phyloP scores from a whole-genome alignment of 2,888 invertebrate species.

The Malachius bipustulatus region DNA sequence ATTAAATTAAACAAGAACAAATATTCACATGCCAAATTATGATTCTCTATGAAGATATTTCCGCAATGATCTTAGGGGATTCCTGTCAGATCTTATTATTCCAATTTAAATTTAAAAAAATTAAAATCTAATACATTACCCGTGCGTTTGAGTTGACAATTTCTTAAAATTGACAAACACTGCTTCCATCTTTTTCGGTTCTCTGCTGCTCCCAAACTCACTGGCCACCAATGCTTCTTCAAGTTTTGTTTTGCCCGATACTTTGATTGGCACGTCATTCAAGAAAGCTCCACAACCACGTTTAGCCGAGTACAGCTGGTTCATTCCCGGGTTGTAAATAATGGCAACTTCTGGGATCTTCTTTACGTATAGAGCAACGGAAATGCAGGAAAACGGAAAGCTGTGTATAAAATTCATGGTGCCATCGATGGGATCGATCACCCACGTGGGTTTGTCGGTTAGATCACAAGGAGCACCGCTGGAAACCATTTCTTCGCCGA shows the following conservation, averaged over 20 bases:
- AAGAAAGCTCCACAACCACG: constrained; percentile 79
- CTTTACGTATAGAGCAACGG: constrained; percentile 68
- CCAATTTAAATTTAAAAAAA: too few species aligned
- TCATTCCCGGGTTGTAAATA: constrained; percentile 80
- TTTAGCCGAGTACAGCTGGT: constrained; percentile 78
- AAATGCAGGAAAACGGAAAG: constrained; percentile 82
- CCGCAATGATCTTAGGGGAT: too few species aligned
- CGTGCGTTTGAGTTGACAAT: constrained; percentile 56
- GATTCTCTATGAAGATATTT: too few species aligned
- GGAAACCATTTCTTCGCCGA: constrained; percentile 78
- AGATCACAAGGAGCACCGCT: constrained; percentile 53
- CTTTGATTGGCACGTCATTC: constrained; percentile 65
- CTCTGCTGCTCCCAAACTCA: constrained; percentile 69
- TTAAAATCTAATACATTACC: too few species aligned
- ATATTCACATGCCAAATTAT: too few species aligned
- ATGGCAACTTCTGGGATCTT: constrained; percentile 67
- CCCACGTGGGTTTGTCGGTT: constrained; percentile 90
- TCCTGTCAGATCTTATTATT: too few species aligned
- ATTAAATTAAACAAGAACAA: too few species aligned
- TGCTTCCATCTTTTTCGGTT: constrained; percentile 52
- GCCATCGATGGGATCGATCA: constrained; percentile 96
- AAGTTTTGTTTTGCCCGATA: constrained; percentile 58
- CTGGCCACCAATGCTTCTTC: constrained; percentile 57
- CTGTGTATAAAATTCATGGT: constrained; percentile 96
- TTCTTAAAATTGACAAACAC: constrained; percentile 57